Conservation (phyloP, 1,140 invertebrate genomes). For the Acromyrmex echinatior region DNA sequence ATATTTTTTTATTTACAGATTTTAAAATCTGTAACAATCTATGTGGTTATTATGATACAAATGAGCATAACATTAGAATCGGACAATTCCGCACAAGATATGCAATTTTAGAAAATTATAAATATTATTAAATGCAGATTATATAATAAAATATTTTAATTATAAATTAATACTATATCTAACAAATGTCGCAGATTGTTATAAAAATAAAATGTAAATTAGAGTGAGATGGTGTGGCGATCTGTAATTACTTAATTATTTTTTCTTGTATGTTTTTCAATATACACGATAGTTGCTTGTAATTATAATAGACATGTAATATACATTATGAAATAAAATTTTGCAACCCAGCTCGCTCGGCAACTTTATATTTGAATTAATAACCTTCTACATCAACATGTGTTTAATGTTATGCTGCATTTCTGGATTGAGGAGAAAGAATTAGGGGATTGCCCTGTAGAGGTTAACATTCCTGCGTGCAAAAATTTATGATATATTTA, state of each 20-base stretch:
- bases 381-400: constrained; percentile 43
- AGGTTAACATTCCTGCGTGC: not conserved
- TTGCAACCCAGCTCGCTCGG: not conserved
- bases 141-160: too few species aligned
- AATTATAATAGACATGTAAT: not conserved
- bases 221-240: not conserved
- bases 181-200: not conserved
- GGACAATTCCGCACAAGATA: not conserved
- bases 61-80: not conserved
- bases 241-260: not conserved
- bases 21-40: constrained; percentile 45
- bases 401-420: constrained; percentile 26
- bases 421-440: constrained; percentile 39
- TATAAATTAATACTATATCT: too few species aligned
- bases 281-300: not conserved
- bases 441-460: not conserved
- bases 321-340: not conserved
- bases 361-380: constrained; percentile 2
- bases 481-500: not conserved
- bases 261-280: not conserved
- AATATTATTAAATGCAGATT: too few species aligned
- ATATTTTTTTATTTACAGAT: constrained; percentile 30
- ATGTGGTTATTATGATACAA: constrained; percentile 67
- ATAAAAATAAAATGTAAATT: too few species aligned
- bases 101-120: not conserved